Percentiles rank a stretch among this genome's conserved stretches.
Evolutionary conservation across 1,140 invertebrate genomes (phyloP).

Genomic region (Dysdera silvatica): DNA sequence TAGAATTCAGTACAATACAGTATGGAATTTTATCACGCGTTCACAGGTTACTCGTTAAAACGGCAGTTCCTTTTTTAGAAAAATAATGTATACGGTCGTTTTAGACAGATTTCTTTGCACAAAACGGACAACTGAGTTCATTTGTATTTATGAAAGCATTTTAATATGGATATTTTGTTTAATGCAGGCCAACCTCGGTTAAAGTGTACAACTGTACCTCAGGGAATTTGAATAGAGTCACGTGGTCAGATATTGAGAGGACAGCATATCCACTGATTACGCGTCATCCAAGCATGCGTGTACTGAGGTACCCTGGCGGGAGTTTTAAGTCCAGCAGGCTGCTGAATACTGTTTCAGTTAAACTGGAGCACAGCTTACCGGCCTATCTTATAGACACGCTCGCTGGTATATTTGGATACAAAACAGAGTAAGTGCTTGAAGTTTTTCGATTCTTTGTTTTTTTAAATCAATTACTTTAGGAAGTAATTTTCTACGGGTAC

Average conservation of each 20-base stretch:
- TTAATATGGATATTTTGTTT: background rate
- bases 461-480: too few relatives aligned
- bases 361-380: conserved; percentile 76
- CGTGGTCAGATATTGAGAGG: conserved; percentile 54
- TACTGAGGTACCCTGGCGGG: conserved; percentile 37
- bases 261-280: conserved; percentile 32
- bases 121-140: background rate
- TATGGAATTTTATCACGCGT: too few relatives aligned
- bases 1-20: too few relatives aligned
- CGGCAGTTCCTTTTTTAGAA: too few relatives aligned
- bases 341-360: conserved; percentile 65
- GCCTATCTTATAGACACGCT: conserved; percentile 69
- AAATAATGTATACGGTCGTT: too few relatives aligned
- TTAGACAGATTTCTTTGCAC: too few relatives aligned
- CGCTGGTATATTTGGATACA: conserved; percentile 58
- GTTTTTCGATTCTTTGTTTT: background rate
- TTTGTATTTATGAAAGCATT: too few relatives aligned
- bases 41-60: too few relatives aligned
- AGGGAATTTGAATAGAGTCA: conserved; percentile 76
- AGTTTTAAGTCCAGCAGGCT: conserved; percentile 59
- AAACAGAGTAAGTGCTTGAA: conserved; percentile 61
- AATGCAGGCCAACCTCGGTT: conserved; percentile 52
- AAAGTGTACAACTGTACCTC: conserved; percentile 83
- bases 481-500: too few relatives aligned
- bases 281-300: conserved; percentile 26